Base-by-base conservation (phyloP, 2,113 vertebrate genomes). In the Diadophis punctatus region DNA sequence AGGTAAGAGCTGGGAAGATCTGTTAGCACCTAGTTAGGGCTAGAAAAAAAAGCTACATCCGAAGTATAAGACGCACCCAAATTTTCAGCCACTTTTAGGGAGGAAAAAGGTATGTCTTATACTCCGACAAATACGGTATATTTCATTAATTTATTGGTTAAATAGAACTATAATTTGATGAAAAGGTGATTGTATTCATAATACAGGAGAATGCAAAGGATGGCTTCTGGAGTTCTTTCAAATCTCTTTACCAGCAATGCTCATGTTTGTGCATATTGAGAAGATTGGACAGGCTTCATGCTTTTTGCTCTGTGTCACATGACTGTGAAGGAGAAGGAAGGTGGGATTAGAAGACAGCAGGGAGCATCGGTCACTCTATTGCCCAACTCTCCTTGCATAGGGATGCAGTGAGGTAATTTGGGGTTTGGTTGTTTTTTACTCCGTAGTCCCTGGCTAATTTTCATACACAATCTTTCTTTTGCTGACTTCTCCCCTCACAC, bases 141-240 rank as follows among this genome's bases (percentile, higher is more conserved):
- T 51, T 22, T 89, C 46, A 87, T 90, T 89, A 63, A 52, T 68
- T 90, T 90, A 52, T 68, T 22, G 25, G 34, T 90, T 51, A 90
- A 80, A 18, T 60, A 92, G 91, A 49, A 84, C 94, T 89, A 49
- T 87, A 87, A 93, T 23, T 8, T 89, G 53, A 23, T 18, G 25
- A 93, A 91, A 94, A 43, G n/a, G 0, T 1, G 43, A 18, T 92
- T 88, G 60, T 53, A 23, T 27, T n/a, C 34, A 39, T 2, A 68
- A 46, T 46, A 23, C 90, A 87, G 89, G 0, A 93, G 94, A 80
- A 92, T 51, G 60, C 0, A 84, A 39, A 80, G 6, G 16, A 80
- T 80, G n/a, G n/a, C 68, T 39, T 74, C n/a, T 80, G 68, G n/a
- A 39, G n/a, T 39, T 39, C n/a, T 80, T 80, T 34, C 68, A 80